Percentiles rank a stretch among this genome's conserved stretches.
These are phyloP conservation scores for Zeugodacus cucurbitae DNA, from an alignment of 1,140 invertebrate genomes.

Conservation along the genomic window DNA sequence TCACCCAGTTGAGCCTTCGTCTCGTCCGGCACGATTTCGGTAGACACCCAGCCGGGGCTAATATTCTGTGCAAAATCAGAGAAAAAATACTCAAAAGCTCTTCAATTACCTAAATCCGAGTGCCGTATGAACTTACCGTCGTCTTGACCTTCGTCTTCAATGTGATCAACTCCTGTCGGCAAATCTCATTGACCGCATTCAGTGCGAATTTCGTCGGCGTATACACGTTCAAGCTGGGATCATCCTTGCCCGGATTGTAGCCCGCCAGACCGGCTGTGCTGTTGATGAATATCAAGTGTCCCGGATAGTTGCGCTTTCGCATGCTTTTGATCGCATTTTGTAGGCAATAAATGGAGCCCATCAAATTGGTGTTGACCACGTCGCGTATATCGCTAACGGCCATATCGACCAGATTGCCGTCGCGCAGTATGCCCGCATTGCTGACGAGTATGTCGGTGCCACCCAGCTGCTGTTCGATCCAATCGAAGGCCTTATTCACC, in stretches of 20 bases:
- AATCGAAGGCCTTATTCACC: slow-evolving; percentile 72
- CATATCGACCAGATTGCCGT: slow-evolving; percentile 48
- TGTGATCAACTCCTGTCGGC: slow-evolving; percentile 72
- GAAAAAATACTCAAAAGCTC: not conserved
- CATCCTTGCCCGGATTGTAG: slow-evolving; percentile 2
- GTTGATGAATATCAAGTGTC: slow-evolving; percentile 68
- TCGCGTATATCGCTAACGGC: slow-evolving; percentile 50
- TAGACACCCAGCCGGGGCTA: slow-evolving; percentile 72
- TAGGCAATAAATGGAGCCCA: slow-evolving; percentile 70
- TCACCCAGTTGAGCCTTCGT: slow-evolving; percentile 44
- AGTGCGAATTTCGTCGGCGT: slow-evolving; percentile 72
- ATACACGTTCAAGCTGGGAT: slow-evolving; percentile 67
- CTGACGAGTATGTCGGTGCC: slow-evolving; percentile 76
- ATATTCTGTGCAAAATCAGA: slow-evolving; percentile 67
- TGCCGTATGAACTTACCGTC: slow-evolving; percentile 48
- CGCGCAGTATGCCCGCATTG: slow-evolving; percentile 70
- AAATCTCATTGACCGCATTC: slow-evolving; percentile 70
- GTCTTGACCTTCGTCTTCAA: slow-evolving; percentile 53
- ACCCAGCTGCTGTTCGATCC: slow-evolving; percentile 71
- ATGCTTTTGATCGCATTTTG: slow-evolving; percentile 71
- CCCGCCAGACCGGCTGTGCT: slow-evolving; percentile 65
- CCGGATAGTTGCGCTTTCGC: slow-evolving; percentile 70
- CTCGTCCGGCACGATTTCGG: slow-evolving; percentile 53
- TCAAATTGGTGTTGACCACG: slow-evolving; percentile 68
- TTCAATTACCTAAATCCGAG: not conserved